These are phyloP conservation scores for Eptesicus fuscus DNA, from an alignment of 2,113 vertebrate genomes.

Conservation along the genomic window DNA sequence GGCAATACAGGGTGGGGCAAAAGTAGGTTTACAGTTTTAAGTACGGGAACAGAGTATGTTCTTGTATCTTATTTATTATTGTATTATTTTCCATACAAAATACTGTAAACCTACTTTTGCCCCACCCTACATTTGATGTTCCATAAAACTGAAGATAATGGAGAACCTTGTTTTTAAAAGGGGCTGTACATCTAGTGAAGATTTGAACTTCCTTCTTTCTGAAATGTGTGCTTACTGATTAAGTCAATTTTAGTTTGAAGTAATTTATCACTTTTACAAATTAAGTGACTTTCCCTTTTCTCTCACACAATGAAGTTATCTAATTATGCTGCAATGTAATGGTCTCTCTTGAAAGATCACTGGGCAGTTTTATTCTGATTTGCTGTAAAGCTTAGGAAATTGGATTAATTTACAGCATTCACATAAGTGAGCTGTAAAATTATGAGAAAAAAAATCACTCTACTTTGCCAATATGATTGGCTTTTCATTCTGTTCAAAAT, in stretches of 20 bases:
- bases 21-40: not conserved
- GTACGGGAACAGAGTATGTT: not conserved
- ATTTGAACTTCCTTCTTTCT: constrained; percentile 40
- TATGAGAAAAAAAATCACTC: not conserved
- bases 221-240: constrained; percentile 22
- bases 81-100: not conserved
- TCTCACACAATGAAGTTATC: constrained; percentile 25
- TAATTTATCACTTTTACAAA: constrained; percentile 53
- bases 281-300: constrained; percentile 6
- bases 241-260: constrained; percentile 43
- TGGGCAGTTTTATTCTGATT: not conserved
- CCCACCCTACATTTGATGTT: not conserved
- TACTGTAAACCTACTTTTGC: not conserved
- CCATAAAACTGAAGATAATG: constrained; percentile 13
- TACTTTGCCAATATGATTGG: not conserved
- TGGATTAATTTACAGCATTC: constrained; percentile 27
- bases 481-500: not conserved
- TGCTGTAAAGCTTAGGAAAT: not conserved
- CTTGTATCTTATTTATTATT: not conserved
- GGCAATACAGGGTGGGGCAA: not conserved
- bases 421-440: constrained; percentile 6
- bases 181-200: not conserved
- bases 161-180: not conserved
- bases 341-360: not conserved
- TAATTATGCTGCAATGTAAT: constrained; percentile 3